Base-by-base conservation (phyloP, 2,797 vertebrate genomes). In the Trachurus trachurus region DNA sequence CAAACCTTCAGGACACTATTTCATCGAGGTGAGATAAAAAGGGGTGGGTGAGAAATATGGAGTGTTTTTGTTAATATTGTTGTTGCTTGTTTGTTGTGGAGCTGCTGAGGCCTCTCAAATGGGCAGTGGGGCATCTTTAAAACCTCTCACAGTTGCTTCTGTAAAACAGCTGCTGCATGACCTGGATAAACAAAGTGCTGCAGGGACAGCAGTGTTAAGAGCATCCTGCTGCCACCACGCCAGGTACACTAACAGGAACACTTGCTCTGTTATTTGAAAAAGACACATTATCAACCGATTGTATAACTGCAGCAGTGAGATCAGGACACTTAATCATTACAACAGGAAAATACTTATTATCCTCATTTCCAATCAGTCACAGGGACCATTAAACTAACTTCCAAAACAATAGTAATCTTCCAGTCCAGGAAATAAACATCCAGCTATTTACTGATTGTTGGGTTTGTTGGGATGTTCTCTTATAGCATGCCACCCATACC, bases 111-210 rank as follows among this genome's bases (percentile, higher is more conserved):
- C 52, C 7, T 47, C 34, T 65, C 17, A 21, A 56, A 45, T 42
- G 19, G 26, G 66, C 29, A 62, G 49, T 39, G 65, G 70, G 58
- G 76, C 58, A 11, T 83, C 66, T 80, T 85, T 60, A 76, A 78
- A 61, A 79, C 9, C 58, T 70, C 0, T 21, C 59, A 66, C 9
- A 62, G 70, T 29, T 78, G 76, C 56, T 42, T 66, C 45, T 70
- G 81, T 72, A 61, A 6, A 76, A 66, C 88, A 87, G 83, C 85
- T 87, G 83, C 85, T 78, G 66, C 76, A 56, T 86, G 90, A 91
- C 88, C 90, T 88, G 88, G 70, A 88, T 89, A 82, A 83, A 85
- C 61, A 74, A 75, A 80, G 74, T 66, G 61, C 80, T 82, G 77
- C 76, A 84, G 63, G 68, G 19, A 58, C 66, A 56, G 66, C 53